Evolutionary conservation across 1,140 invertebrate species (phyloP), one percentile per base, ranked within the genome.

Genomic region (Nasonia giraulti): DNA sequence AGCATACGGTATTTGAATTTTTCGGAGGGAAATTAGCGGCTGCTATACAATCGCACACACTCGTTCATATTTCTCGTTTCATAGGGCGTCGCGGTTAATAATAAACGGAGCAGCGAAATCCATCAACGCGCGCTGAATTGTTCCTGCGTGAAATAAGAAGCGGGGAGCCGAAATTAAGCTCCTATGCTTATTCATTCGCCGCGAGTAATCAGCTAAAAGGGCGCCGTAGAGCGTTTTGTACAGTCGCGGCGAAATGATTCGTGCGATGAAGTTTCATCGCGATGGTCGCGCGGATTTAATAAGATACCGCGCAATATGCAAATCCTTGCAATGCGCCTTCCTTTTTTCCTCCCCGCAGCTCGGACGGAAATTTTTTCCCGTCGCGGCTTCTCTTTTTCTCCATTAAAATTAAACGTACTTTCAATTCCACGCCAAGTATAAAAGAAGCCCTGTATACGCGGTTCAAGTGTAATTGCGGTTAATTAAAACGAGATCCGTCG

Each of bases 181-280:
- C 55, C 20, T 27, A 78, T 68, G 74, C 82, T 77, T 77, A 77
- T 83, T 79, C 82, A 55, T 73, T 73, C 27, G 1, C 44, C 40
- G 2, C 33, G 76, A 84, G 76, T 84, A 84, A 84, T 84, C 83
- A 84, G 77, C 77, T 84, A 84, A 84, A 84, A 84, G 83, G 77
- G 77, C 31, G 37, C 27, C 69, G 69, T 27, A 73, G 69, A 73
- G 69, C 69, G 62, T 84, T 84, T 78, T 76, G 79, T 77, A 31
- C 20, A 77, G 8, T 23, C 73, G 33, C 33, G 33, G 44, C 23
- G 76, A 17, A 79, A 84, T 79, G 82, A 84, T 84, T 84, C 82
- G 79, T 71, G 62, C 75, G 62, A 47, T 68, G 73, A 76, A 83
- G 81, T 76, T 76, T 76, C 82, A 73, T 79, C 37, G 76, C 82